A percentile compares a stretch with the other conserved stretches of the same genome.
Conservation (phyloP, 2,113 vertebrate genomes). For the Limanda limanda region DNA sequence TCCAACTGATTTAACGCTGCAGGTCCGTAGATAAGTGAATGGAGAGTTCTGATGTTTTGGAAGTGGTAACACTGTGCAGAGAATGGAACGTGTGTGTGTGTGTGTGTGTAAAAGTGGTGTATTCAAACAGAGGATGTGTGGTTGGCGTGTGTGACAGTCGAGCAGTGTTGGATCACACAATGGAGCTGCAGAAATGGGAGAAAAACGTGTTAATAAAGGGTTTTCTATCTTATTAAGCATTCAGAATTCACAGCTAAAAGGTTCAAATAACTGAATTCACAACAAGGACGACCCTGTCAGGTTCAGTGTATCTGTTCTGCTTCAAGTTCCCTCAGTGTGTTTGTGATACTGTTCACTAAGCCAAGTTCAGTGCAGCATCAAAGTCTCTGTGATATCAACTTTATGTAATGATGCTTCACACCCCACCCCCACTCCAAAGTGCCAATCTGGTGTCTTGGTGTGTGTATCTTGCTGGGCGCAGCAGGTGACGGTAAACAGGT, state of each 20-base stretch:
- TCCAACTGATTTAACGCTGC: not conserved
- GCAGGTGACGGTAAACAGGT: constrained; percentile 82
- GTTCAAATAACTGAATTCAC: no score
- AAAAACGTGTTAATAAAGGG: not conserved
- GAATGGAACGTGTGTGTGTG: not conserved
- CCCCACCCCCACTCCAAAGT: constrained; percentile 54
- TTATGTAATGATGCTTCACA: constrained; percentile 65
- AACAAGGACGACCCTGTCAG: no score
- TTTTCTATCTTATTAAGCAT: not conserved
- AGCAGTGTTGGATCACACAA: constrained; percentile 1
- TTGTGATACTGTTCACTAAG: constrained; percentile 25
- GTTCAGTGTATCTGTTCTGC: no score
- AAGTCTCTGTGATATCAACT: constrained; percentile 54
- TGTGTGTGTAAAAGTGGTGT: not conserved
- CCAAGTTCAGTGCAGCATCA: constrained; percentile 11
- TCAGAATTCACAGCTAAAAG: no score
- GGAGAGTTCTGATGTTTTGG: not conserved
- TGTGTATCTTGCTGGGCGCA: constrained; percentile 69
- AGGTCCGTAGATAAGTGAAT: not conserved
- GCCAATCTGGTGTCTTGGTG: constrained; percentile 72
- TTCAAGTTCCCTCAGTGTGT: not conserved
- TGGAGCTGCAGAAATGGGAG: no score
- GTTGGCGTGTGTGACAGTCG: constrained; percentile 9
- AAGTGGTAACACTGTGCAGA: not conserved
- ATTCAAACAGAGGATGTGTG: not conserved